Conservation (phyloP, 2,888 invertebrate species). For the Tinea pellionella region DNA sequence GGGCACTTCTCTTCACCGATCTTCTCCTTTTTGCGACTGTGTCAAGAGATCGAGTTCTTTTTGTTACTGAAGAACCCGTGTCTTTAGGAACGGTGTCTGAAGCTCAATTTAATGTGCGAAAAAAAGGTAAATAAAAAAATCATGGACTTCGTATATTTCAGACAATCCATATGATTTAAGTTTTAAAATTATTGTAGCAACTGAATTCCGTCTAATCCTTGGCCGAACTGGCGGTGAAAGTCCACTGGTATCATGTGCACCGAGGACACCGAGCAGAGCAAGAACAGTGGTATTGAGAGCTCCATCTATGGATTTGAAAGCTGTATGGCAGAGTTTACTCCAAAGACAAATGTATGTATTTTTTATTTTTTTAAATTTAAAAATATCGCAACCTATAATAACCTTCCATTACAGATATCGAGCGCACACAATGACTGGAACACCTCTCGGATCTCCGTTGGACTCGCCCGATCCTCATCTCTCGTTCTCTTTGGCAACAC, state of each 20-base stretch:
- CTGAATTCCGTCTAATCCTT: constrained; percentile 85
- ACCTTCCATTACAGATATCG: constrained; percentile 74
- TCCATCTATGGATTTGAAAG: constrained; percentile 86
- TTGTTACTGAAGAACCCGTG: constrained; percentile 89
- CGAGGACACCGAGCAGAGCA: constrained; percentile 75
- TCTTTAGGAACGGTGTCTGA: constrained; percentile 82
- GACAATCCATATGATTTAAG: background rate
- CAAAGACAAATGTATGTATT: constrained; percentile 85
- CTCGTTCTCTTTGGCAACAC: constrained; percentile 73
- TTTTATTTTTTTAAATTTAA: background rate
- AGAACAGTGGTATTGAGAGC: constrained; percentile 81
- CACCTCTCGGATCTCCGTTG: constrained; percentile 84
- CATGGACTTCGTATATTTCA: background rate
- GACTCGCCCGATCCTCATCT: constrained; percentile 81
- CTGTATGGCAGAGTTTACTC: constrained; percentile 90
- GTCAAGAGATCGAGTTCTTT: constrained; percentile 86
- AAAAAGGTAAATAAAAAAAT: constrained; percentile 73
- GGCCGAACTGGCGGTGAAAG: constrained; percentile 78
- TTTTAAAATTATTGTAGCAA: constrained; percentile 65
- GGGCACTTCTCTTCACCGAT: constrained; percentile 88
- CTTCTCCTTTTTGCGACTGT: constrained; percentile 87
- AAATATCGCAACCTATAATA: background rate
- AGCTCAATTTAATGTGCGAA: constrained; percentile 86
- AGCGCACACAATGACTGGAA: constrained; percentile 83
- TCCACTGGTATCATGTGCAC: constrained; percentile 80